Conservation (phyloP, 2,888 invertebrate genomes). For the Psococerastis gibbosa region DNA sequence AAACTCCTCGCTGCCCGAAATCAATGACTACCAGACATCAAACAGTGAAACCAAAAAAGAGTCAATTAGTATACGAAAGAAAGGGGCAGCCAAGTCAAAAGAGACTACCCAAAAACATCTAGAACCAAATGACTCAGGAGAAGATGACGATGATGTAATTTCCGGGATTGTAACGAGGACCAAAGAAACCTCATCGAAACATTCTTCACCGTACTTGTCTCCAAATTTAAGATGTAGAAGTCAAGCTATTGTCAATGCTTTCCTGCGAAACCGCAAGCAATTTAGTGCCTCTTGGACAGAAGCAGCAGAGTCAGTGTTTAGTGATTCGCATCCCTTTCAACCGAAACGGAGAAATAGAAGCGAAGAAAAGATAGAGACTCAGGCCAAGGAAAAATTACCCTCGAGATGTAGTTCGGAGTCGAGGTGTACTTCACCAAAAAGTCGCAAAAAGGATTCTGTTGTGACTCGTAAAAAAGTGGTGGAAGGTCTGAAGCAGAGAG, state of each 20-base stretch:
- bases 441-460: too few relatives aligned
- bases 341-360: background rate
- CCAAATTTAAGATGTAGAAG: too few relatives aligned
- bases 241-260: background rate
- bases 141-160: constrained; percentile 4
- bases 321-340: background rate
- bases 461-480: too few relatives aligned
- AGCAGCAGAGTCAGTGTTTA: background rate
- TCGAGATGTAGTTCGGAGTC: background rate
- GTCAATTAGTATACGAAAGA: too few relatives aligned
- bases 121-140: background rate
- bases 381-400: background rate
- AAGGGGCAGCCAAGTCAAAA: too few relatives aligned
- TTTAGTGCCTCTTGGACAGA: background rate
- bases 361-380: background rate
- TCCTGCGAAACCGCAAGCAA: background rate
- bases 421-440: background rate
- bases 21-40: too few relatives aligned
- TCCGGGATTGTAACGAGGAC: background rate
- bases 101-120: background rate
- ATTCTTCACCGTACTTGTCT: too few relatives aligned
- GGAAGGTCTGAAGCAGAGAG: too few relatives aligned
- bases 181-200: background rate
- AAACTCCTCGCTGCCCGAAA: too few relatives aligned
- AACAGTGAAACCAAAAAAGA: too few relatives aligned